Percentiles rank a stretch among this genome's conserved stretches.
phyloP scores from a whole-genome alignment of 2,888 invertebrate species.

The Ashinkailepas kermadecensis region DNA sequence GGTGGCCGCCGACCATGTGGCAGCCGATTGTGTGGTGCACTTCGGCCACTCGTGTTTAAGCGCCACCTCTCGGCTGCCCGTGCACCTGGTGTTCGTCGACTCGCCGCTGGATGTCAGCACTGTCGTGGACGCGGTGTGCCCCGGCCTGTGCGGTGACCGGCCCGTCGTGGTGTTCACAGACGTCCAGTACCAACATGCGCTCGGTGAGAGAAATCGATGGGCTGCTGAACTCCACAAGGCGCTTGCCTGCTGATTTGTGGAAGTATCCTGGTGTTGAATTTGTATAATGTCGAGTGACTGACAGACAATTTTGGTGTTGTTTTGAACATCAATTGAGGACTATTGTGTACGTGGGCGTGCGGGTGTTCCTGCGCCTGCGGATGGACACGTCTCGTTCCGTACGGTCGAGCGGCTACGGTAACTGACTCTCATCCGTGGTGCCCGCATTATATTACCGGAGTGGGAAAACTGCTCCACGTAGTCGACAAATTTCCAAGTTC shows the following conservation, averaged over 20 bases:
- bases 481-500: no score
- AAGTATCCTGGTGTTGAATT: no score
- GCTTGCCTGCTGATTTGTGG: not conserved
- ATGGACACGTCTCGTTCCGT: no score
- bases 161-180: conserved; percentile 42
- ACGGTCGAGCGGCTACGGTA: no score
- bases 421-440: no score
- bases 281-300: no score
- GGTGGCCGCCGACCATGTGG: conserved; percentile 79
- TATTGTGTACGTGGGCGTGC: no score
- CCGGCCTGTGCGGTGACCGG: not conserved
- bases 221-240: not conserved
- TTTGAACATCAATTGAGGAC: no score
- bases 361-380: no score
- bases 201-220: conserved; percentile 35
- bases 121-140: not conserved
- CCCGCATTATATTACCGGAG: no score
- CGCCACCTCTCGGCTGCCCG: conserved; percentile 62
- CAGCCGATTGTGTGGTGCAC: conserved; percentile 78
- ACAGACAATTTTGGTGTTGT: no score
- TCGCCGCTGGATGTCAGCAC: conserved; percentile 47
- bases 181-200: conserved; percentile 40
- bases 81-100: conserved; percentile 63
- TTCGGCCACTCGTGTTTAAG: conserved; percentile 86
- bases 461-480: no score